Base-by-base conservation (phyloP, 1,140 invertebrate species). In the Danaus melanippus region DNA sequence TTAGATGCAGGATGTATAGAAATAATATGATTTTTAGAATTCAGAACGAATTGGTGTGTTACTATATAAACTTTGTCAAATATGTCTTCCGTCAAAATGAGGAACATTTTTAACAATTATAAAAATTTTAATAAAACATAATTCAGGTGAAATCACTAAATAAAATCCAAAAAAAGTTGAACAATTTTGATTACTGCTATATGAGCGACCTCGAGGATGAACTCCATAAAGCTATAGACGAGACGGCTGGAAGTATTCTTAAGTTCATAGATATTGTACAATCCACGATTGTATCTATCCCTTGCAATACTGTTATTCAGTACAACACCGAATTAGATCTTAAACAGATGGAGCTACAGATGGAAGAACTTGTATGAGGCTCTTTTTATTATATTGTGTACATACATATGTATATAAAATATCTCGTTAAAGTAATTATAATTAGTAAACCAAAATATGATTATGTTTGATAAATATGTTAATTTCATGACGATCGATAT, bases 11-110 rank as follows among this genome's bases (percentile, higher is more conserved):
- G 15, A 74, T 81, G 51, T 81, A 71, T 49, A 64, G 64, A 49
- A 74, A 79, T 56, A 84, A 84, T 55, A 76, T 78, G 58, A 46
- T 84, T 5, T 39, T 58, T 7, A 54, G 62, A 12, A 79, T 79
- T 39, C 54, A 69, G 12, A 12, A 42, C 8, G 58, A 71, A 47
- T 61, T 79, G 67, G 78, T 80, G 40, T 17, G 47, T 44, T 17
- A 32, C 21, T 32, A 32, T 32, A 7, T 7, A 5, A 32, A 32
- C 21, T 7, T 32, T 0, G 6, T 4, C 5, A 32, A 32, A 32
- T 32, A 7, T 32, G 21, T 32, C 21, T 32, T 32, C 21, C 21
- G 21, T 32, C 21, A 32, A 7, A 32, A 32, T 32, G 21, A 32
- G 21, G 6, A 32, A 32, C 7, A 32, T 32, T 4, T 4, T 32